Conservation (phyloP, 2,113 vertebrate genomes). For the Poeciliopsis prolifica region DNA sequence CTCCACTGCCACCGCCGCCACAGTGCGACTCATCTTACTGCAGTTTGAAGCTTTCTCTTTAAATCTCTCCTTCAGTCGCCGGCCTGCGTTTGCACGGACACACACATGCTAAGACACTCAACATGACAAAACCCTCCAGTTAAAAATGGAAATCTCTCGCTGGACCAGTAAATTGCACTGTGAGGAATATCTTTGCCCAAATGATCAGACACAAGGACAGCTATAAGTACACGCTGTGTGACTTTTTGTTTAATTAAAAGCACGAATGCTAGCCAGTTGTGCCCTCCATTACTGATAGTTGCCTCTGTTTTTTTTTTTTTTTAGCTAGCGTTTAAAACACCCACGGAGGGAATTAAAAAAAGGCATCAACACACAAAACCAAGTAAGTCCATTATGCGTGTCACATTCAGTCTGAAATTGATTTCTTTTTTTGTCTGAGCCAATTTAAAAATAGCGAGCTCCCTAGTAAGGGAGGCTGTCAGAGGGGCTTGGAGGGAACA, state of each 20-base stretch:
- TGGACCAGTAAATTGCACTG: slow-evolving; percentile 66
- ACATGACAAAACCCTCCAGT: slow-evolving; percentile 66
- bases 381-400: neutral
- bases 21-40: slow-evolving; percentile 70
- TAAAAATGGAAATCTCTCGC: slow-evolving; percentile 67
- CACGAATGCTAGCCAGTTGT: slow-evolving; percentile 28
- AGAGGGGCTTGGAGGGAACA: slow-evolving; percentile 37
- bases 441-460: slow-evolving; percentile 27
- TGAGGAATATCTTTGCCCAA: slow-evolving; percentile 67
- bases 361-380: neutral
- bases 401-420: slow-evolving; percentile 20
- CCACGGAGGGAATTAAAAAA: slow-evolving; percentile 17
- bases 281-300: slow-evolving; percentile 31
- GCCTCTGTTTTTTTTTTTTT: slow-evolving; percentile 12
- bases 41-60: slow-evolving; percentile 69
- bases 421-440: neutral
- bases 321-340: slow-evolving; percentile 30
- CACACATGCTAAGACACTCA: slow-evolving; percentile 27
- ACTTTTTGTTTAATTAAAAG: slow-evolving; percentile 52
- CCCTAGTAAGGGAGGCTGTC: slow-evolving; percentile 31
- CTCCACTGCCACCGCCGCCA: slow-evolving; percentile 38
- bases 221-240: slow-evolving; percentile 35
- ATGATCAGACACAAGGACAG: slow-evolving; percentile 43
- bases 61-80: slow-evolving; percentile 58
- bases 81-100: slow-evolving; percentile 35